Percentiles rank a stretch among this genome's conserved stretches.
phyloP scores from a whole-genome alignment of 2,797 vertebrate genomes.

The Anas bahamensis region DNA sequence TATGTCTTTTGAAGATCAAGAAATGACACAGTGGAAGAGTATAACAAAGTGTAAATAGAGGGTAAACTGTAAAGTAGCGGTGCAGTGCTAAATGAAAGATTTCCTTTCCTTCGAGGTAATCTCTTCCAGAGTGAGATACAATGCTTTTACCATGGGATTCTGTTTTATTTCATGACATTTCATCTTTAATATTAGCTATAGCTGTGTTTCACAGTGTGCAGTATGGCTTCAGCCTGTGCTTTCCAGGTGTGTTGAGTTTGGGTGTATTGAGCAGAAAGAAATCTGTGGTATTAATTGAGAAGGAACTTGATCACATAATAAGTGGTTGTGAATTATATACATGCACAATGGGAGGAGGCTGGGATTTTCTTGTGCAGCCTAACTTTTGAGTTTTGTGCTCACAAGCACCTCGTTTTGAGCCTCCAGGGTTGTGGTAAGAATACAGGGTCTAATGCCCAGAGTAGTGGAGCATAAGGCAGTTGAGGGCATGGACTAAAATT shows the following conservation, averaged over 20 bases:
- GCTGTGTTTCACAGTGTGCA: background rate
- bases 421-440: background rate
- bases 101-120: background rate
- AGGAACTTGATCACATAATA: background rate
- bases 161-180: background rate
- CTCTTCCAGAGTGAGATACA: background rate
- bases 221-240: background rate
- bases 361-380: background rate
- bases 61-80: background rate
- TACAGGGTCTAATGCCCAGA: background rate
- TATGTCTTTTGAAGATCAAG: background rate
- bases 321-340: background rate
- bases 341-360: fast-evolving
- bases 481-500: no score
- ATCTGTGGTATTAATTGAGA: background rate
- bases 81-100: background rate
- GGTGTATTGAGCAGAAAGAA: background rate
- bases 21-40: background rate
- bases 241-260: background rate
- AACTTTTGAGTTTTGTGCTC: background rate
- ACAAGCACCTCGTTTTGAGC: background rate
- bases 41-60: background rate
- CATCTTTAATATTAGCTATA: background rate
- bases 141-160: background rate
- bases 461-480: background rate